These are phyloP conservation scores for Onthophagus sagittarius DNA, from an alignment of 2,888 invertebrate genomes.

Conservation along the genomic window DNA sequence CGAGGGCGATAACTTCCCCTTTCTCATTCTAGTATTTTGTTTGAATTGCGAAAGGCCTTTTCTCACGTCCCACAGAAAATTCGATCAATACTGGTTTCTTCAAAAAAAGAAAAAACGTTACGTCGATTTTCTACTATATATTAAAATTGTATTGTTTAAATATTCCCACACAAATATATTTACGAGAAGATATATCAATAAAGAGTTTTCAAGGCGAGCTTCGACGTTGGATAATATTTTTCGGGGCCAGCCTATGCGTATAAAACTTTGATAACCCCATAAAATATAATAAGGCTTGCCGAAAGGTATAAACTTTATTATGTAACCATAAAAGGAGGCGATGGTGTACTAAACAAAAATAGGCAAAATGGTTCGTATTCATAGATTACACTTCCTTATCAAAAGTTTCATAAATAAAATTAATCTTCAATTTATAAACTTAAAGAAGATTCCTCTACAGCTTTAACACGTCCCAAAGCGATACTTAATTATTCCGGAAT, in stretches of 20 bases:
- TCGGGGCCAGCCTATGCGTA: not conserved
- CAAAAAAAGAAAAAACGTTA: not conserved
- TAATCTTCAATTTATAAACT: not conserved
- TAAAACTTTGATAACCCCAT: not conserved
- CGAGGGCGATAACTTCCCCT: not conserved
- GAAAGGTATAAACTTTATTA: not conserved
- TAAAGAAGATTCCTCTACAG: not conserved
- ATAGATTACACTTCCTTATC: too few species aligned
- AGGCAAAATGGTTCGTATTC: not conserved
- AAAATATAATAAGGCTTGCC: not conserved
- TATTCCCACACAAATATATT: not conserved
- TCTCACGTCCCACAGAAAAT: not conserved
- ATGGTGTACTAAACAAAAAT: not conserved
- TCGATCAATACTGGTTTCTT: not conserved
- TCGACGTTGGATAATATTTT: not conserved
- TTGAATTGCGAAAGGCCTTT: not conserved
- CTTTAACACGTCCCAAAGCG: not conserved
- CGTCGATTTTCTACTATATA: too few species aligned
- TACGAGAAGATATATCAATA: not conserved
- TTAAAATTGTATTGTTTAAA: too few species aligned
- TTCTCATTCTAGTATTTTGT: not conserved
- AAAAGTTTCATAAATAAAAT: not conserved
- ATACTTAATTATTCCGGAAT: not conserved
- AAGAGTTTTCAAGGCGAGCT: not conserved
- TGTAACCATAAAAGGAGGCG: not conserved